Evolutionary conservation across 2,113 vertebrate genomes (phyloP).

Genomic region (Chloebia gouldiae): DNA sequence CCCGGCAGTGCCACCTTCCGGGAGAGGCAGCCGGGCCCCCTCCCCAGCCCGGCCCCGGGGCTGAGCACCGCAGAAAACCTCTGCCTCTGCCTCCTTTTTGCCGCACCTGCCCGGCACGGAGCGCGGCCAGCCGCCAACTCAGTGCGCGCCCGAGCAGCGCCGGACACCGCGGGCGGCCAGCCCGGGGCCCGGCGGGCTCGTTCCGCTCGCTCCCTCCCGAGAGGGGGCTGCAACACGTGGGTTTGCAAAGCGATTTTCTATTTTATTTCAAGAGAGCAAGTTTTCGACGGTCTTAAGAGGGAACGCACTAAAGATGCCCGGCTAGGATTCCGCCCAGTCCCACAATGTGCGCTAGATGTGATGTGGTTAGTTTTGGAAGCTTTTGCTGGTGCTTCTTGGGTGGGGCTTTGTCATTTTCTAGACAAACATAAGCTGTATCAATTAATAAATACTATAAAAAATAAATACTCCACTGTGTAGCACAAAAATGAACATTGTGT

Average conservation of each 20-base stretch:
- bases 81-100: rapidly evolving
- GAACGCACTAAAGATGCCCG: neutral
- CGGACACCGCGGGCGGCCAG: neutral
- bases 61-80: rapidly evolving
- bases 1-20: conserved; percentile 60
- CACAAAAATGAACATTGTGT: neutral
- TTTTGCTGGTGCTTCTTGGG: neutral
- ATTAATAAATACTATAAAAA: neutral
- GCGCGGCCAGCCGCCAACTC: rapidly evolving
- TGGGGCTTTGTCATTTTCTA: neutral
- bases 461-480: neutral
- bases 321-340: neutral
- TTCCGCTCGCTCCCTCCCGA: neutral
- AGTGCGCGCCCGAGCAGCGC: neutral
- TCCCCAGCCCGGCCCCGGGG: neutral
- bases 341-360: neutral
- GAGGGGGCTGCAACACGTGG: neutral
- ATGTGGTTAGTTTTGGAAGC: conserved; percentile 3
- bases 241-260: neutral
- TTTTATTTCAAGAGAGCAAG: neutral
- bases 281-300: neutral
- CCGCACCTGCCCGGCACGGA: neutral
- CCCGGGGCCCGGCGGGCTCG: neutral
- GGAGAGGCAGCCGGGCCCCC: neutral
- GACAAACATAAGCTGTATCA: neutral